These are phyloP conservation scores for Endotricha flammealis DNA, from an alignment of 2,888 invertebrate genomes.

Conservation along the genomic window DNA sequence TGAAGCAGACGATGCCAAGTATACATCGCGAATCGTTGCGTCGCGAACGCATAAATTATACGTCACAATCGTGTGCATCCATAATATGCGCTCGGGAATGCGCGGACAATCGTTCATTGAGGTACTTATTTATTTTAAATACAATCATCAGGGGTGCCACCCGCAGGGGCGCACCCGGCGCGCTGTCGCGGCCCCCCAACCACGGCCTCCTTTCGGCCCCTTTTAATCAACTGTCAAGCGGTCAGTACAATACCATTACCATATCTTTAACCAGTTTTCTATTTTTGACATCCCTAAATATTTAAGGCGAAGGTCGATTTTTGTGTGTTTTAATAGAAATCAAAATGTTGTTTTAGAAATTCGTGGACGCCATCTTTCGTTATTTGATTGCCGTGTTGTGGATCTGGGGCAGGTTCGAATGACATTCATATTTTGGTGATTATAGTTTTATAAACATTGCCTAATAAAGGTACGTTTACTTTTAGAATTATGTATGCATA, in stretches of 20 bases:
- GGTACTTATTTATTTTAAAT: conserved; percentile 79
- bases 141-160: conserved; percentile 75
- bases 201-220: conserved; percentile 70
- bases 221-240: conserved; percentile 77
- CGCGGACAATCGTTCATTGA: conserved; percentile 76
- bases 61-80: conserved; percentile 39
- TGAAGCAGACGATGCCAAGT: conserved; percentile 4
- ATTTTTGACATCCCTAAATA: conserved; percentile 4
- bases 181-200: conserved; percentile 74
- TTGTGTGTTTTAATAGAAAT: conserved; percentile 13
- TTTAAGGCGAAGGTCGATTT: conserved; percentile 21
- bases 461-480: too few relatives aligned
- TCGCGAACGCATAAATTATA: conserved; percentile 43
- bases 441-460: too few relatives aligned
- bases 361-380: conserved; percentile 59
- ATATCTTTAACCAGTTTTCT: conserved; percentile 9
- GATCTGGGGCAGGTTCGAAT: conserved; percentile 54
- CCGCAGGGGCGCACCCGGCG: conserved; percentile 64
- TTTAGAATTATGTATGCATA: too few relatives aligned
- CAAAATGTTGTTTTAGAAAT: conserved; percentile 26
- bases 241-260: conserved; percentile 57
- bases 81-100: conserved; percentile 56
- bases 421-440: conserved; percentile 46
- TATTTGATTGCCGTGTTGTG: conserved; percentile 60
- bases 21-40: conserved; percentile 5